These are phyloP conservation scores for Potamilus streckersoni DNA, from an alignment of 1,140 invertebrate species.

Conservation along the genomic window DNA sequence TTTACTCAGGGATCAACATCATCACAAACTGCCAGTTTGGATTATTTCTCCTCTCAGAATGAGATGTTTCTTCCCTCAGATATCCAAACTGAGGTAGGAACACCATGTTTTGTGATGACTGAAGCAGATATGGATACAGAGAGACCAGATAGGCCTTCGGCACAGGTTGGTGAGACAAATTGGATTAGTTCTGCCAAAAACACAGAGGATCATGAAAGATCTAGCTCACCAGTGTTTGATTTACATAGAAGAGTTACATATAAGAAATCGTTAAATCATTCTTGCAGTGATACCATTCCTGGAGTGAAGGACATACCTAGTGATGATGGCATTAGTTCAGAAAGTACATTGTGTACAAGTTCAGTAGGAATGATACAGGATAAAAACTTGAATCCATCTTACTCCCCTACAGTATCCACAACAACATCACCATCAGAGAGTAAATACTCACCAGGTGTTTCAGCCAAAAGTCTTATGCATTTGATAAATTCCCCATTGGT, in stretches of 20 bases:
- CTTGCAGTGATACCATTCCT: background rate
- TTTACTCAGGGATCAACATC: constrained; percentile 23
- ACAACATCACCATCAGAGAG: constrained; percentile 21
- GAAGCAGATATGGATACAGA: constrained; percentile 1
- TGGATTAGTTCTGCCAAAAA: background rate
- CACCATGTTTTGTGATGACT: background rate
- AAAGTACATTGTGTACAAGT: constrained; percentile 3
- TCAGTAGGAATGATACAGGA: background rate
- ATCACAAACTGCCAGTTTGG: constrained; percentile 22
- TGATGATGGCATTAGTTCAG: background rate
- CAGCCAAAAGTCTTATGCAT: constrained; percentile 50
- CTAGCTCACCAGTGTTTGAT: background rate
- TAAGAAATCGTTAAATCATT: background rate
- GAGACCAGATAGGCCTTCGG: too few relatives aligned
- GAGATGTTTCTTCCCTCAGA: constrained; percentile 37
- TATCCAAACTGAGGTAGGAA: background rate
- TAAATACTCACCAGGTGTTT: constrained; percentile 50
- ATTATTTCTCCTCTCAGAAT: constrained; percentile 42
- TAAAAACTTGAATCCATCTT: constrained; percentile 2
- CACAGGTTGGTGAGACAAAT: background rate
- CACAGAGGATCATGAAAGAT: background rate
- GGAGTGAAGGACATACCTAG: background rate
- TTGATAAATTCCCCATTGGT: constrained; percentile 53
- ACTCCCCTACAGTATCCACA: background rate
- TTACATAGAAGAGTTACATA: background rate